These are phyloP conservation scores for Magallana nippona DNA, from an alignment of 2,888 invertebrate genomes.

Conservation along the genomic window DNA sequence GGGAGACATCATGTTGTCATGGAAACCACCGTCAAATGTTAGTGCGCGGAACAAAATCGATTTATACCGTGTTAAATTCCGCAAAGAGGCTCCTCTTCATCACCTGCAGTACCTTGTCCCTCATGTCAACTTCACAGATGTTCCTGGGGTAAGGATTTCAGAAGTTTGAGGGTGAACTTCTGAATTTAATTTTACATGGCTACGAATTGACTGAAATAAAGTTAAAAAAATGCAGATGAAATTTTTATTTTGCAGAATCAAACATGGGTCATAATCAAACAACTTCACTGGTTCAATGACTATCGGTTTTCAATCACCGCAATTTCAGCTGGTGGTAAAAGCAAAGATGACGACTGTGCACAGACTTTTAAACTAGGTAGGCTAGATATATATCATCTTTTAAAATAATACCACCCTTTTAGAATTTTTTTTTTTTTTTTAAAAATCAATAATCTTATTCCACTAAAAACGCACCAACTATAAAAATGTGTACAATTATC, in stretches of 20 bases:
- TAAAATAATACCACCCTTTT: not conserved
- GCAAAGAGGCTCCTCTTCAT: slow-evolving; percentile 49
- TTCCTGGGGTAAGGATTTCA: slow-evolving; percentile 51
- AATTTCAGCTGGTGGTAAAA: slow-evolving; percentile 52
- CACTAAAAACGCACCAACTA: not conserved
- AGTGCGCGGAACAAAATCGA: slow-evolving; percentile 47
- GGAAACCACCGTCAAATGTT: slow-evolving; percentile 50
- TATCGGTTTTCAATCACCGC: slow-evolving; percentile 52
- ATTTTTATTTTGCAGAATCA: slow-evolving; percentile 33
- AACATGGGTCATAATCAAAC: slow-evolving; percentile 40
- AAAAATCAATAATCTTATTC: not conserved
- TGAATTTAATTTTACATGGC: too few species aligned
- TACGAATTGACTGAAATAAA: too few species aligned
- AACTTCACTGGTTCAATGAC: slow-evolving; percentile 52
- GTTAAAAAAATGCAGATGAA: too few species aligned
- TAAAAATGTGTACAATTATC: too few species aligned
- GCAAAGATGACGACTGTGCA: slow-evolving; percentile 35
- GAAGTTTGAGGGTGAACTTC: too few species aligned
- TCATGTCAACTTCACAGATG: slow-evolving; percentile 39
- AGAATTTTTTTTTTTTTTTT: not conserved
- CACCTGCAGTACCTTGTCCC: slow-evolving; percentile 47
- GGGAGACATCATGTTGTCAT: slow-evolving; percentile 47
- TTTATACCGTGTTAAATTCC: slow-evolving; percentile 43
- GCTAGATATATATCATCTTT: not conserved
- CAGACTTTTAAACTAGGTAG: slow-evolving; percentile 51